These are phyloP conservation scores for Drosophila bifasciata DNA, from an alignment of 1,140 invertebrate species.

Conservation along the genomic window DNA sequence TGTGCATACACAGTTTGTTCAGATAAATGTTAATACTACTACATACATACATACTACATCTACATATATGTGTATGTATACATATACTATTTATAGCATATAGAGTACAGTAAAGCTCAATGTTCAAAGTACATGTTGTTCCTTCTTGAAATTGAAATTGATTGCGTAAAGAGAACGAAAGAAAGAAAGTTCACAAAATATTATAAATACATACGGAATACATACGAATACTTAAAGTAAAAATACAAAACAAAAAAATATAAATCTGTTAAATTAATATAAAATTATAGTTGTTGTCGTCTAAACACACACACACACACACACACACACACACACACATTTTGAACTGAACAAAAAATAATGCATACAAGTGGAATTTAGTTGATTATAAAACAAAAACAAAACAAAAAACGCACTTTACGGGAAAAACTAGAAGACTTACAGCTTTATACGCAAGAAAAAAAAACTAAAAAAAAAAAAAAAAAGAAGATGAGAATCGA, in stretches of 20 bases:
- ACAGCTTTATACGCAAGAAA: slow-evolving; percentile 79
- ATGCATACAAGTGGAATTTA: slow-evolving; percentile 73
- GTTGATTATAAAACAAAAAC: slow-evolving; percentile 69
- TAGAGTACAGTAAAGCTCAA: slow-evolving; percentile 70
- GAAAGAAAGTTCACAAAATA: slow-evolving; percentile 18
- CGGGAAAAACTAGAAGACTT: slow-evolving; percentile 79
- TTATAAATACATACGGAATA: slow-evolving; percentile 11
- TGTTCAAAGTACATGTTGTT: slow-evolving; percentile 79
- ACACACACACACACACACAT: slow-evolving; percentile 28
- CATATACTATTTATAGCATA: slow-evolving; percentile 45
- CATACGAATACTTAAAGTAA: slow-evolving; percentile 35
- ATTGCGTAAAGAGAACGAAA: slow-evolving; percentile 26
- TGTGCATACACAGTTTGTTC: slow-evolving; percentile 57
- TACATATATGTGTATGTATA: too few species aligned
- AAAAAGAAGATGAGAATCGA: slow-evolving; percentile 65
- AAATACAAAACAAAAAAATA: too few species aligned
- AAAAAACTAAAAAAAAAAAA: slow-evolving; percentile 8
- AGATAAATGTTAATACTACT: slow-evolving; percentile 53
- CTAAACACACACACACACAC: slow-evolving; percentile 43
- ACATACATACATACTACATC: slow-evolving; percentile 15
- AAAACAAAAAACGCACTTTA: slow-evolving; percentile 70
- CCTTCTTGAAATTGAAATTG: slow-evolving; percentile 65
- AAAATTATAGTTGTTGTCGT: slow-evolving; percentile 49
- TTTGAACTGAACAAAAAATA: slow-evolving; percentile 28
- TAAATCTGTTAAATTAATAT: slow-evolving; percentile 42